Base-by-base conservation (phyloP, 2,113 vertebrate genomes). In the Phasianus colchicus region DNA sequence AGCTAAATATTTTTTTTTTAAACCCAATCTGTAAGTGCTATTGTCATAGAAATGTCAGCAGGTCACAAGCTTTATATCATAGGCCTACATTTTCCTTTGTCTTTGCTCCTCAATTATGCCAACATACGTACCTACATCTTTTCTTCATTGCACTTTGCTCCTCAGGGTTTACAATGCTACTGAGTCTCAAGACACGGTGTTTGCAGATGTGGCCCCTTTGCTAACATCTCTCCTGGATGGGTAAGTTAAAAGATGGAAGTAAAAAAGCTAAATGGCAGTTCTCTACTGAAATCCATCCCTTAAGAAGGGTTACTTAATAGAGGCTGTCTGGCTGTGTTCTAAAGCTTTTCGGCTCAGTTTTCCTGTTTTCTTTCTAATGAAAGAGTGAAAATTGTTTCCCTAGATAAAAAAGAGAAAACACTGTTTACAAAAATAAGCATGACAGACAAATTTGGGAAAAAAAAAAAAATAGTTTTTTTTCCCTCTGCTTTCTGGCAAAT, bases 211-310 rank as follows among this genome's bases (percentile, higher is more conserved):
- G 70, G 96, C 97, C 20, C 98, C 98, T 18, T 98, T 99, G 45
- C 96, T 99, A 24, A 98, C 97, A 3, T 98, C 98, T 50, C 97
- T 99, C 34, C 86, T 99, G 30, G 98, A 98, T 32, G 98, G 98
- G 98, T 99, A 83, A 98, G 98, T 96, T 58, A 34, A 84, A 92
- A 89, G 13, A 8, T 24, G 64, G 42, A 9, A 88, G 21, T 42
- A 58, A 79, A 29, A 29, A 57, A 72, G 34, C 16, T 63, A 73
- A 83, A 45, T 40, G 8, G 3, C 57, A 89, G 43, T 48, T 40
- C 65, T 54, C 11, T 66, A 32, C 81, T 73, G 32, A 87, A 84
- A 86, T 67, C 6, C 24, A 3, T 50, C 13, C 13, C 11, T 55
- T 22, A 19, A 32, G 36, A 50, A 20, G 47, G 25, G 6, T 50